Evolutionary conservation across 2,113 vertebrate species (phyloP).

Genomic region (Colius striatus): DNA sequence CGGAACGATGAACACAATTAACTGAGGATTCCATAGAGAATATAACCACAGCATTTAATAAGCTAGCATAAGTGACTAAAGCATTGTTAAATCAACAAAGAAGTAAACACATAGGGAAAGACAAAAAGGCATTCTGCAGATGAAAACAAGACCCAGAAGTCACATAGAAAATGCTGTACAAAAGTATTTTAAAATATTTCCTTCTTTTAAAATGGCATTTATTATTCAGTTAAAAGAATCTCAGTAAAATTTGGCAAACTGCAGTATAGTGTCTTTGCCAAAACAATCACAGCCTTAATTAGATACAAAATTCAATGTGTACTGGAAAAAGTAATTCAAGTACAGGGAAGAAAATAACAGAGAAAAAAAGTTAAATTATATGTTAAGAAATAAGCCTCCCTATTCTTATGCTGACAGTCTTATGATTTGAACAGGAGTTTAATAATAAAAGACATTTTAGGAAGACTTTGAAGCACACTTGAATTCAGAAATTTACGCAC

Average conservation of each 20-base stretch:
- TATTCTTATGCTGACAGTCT: background rate
- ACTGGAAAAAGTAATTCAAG: background rate
- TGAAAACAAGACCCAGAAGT: background rate
- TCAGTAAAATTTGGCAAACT: background rate
- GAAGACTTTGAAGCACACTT: background rate
- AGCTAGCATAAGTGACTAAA: background rate
- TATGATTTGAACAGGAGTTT: background rate
- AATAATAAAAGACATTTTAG: background rate
- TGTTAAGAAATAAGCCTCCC: background rate
- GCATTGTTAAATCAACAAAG: background rate
- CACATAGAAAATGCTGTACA: background rate
- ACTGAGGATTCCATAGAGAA: background rate
- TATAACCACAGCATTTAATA: background rate
- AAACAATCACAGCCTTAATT: background rate
- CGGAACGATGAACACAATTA: background rate
- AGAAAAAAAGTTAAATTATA: background rate
- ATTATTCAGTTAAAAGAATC: background rate
- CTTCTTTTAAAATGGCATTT: background rate
- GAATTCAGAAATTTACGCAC: background rate
- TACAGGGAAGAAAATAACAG: background rate
- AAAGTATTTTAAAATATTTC: background rate
- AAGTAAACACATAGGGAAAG: background rate
- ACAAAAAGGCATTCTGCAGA: background rate
- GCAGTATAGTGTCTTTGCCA: background rate
- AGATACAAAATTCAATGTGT: background rate